These are phyloP conservation scores for Norana najaformis DNA, from an alignment of 2,888 invertebrate species.

Conservation along the genomic window DNA sequence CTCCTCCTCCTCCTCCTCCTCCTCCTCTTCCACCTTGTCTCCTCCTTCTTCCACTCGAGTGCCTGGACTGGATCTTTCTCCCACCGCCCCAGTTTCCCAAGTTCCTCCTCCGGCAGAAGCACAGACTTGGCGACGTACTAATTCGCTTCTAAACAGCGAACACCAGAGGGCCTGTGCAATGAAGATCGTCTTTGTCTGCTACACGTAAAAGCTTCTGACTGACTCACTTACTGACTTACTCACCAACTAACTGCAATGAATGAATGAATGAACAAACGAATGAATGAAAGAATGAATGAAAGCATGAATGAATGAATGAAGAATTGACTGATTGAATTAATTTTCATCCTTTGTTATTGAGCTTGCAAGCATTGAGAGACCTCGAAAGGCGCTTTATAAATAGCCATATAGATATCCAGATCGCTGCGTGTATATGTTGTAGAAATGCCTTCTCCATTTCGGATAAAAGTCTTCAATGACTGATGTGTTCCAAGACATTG, in stretches of 20 bases:
- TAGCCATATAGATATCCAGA: not conserved
- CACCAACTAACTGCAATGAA: too few relatives aligned
- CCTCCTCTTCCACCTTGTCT: not conserved
- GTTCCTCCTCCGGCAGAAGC: not conserved
- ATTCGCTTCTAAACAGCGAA: not conserved
- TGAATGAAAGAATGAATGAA: too few relatives aligned
- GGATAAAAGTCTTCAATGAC: not conserved
- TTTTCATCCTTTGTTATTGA: not conserved
- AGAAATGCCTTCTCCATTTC: not conserved
- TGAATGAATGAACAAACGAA: too few relatives aligned
- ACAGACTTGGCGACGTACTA: not conserved
- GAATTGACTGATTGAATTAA: not conserved
- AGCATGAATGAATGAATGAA: too few relatives aligned
- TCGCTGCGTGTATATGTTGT: not conserved
- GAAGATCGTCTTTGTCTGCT: not conserved
- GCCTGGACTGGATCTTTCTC: not conserved
- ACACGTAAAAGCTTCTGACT: not conserved
- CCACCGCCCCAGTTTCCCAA: not conserved
- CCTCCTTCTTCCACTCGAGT: not conserved
- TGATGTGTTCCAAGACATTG: constrained; percentile 5
- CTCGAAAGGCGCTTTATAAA: not conserved
- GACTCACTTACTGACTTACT: too few relatives aligned
- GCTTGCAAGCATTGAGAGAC: not conserved
- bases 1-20: not conserved
- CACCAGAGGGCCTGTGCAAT: not conserved